Conservation (phyloP, 1,140 invertebrate genomes). For the Drosophila ohnishii region DNA sequence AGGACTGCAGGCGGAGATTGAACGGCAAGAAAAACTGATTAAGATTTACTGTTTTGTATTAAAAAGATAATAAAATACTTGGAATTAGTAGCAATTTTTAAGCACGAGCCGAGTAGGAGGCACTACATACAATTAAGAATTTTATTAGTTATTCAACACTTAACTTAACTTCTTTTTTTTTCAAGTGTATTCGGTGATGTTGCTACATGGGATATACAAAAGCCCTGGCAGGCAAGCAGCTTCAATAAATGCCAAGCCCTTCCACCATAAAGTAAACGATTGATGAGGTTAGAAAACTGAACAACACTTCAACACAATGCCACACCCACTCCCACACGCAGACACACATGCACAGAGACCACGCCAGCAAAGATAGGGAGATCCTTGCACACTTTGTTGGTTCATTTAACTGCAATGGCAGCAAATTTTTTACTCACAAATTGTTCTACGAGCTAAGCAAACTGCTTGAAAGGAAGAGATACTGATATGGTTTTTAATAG, state of each 20-base stretch:
- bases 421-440: constrained; percentile 52
- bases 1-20: neutral
- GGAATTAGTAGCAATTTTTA: neutral
- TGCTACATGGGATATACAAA: constrained; percentile 31
- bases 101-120: neutral
- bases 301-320: constrained; percentile 56
- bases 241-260: constrained; percentile 61
- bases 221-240: constrained; percentile 20
- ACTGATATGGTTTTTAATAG: constrained; percentile 24
- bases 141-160: neutral
- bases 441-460: constrained; percentile 44
- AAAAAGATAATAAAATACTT: neutral
- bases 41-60: too few relatives aligned
- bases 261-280: constrained; percentile 60
- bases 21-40: neutral
- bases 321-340: constrained; percentile 20
- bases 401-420: constrained; percentile 49
- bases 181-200: neutral
- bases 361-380: constrained; percentile 1
- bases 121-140: neutral
- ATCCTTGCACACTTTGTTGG: constrained; percentile 50
- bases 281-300: constrained; percentile 72
- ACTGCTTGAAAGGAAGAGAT: constrained; percentile 38
- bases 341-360: neutral
- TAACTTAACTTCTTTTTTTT: neutral